Conservation (phyloP, 2,888 invertebrate species). For the Apamea crenata region DNA sequence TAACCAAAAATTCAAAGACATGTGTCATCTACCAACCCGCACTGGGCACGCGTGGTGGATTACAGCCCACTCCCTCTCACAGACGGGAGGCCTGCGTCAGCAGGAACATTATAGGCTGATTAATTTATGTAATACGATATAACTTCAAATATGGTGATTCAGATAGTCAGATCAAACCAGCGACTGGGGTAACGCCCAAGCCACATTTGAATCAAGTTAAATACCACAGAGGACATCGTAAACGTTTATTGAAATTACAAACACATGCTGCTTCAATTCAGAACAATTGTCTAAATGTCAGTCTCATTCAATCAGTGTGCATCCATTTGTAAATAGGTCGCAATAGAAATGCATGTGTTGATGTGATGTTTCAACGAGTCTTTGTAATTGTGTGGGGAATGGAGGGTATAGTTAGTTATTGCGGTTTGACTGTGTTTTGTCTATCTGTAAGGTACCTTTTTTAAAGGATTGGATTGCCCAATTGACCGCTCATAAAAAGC, state of each 20-base stretch:
- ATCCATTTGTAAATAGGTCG: conserved; percentile 41
- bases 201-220: not conserved
- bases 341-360: conserved; percentile 31
- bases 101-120: no score
- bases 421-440: not conserved
- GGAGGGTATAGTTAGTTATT: not conserved
- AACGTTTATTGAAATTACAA: conserved; percentile 27
- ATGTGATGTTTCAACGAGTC: not conserved
- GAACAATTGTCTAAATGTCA: conserved; percentile 42
- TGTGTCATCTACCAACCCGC: no score
- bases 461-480: not conserved
- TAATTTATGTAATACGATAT: no score
- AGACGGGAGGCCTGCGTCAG: no score
- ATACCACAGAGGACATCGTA: conserved; percentile 2
- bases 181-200: not conserved
- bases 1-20: no score
- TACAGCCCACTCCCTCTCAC: no score
- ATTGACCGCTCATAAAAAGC: not conserved
- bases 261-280: conserved; percentile 40
- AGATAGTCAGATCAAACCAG: not conserved
- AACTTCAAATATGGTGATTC: not conserved
- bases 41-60: no score
- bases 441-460: not conserved
- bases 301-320: conserved; percentile 41
- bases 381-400: conserved; percentile 9